Evolutionary conservation across 2,888 invertebrate genomes (phyloP).

Genomic region (Conistra vaccinii): DNA sequence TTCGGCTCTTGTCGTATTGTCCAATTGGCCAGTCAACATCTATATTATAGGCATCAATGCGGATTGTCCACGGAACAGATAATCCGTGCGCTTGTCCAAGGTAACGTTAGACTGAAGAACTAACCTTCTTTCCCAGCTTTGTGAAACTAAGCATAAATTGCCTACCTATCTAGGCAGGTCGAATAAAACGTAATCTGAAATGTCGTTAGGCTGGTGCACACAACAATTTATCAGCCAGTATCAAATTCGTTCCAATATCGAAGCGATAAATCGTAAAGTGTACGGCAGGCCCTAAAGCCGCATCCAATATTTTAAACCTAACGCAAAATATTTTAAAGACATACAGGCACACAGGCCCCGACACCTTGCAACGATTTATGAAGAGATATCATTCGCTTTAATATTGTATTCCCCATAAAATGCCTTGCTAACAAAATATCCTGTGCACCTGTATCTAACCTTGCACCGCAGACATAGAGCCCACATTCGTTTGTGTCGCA

Average conservation of each 20-base stretch:
- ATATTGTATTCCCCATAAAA: conserved; percentile 74
- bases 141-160: neutral
- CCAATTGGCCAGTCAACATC: neutral
- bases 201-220: conserved; percentile 17
- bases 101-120: too few species aligned
- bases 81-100: too few species aligned
- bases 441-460: conserved; percentile 24
- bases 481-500: conserved; percentile 43
- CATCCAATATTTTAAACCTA: conserved; percentile 61
- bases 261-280: conserved; percentile 44
- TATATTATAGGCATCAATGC: neutral
- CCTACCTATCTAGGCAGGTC: neutral
- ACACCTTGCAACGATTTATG: conserved; percentile 76
- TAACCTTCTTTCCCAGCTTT: neutral
- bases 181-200: neutral
- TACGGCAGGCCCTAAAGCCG: conserved; percentile 46
- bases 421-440: conserved; percentile 53
- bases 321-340: conserved; percentile 66
- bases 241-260: conserved; percentile 36
- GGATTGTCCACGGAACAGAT: too few species aligned
- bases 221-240: conserved; percentile 42
- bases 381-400: conserved; percentile 78
- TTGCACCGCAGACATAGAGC: conserved; percentile 32
- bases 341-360: conserved; percentile 64
- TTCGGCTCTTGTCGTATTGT: too few species aligned